Evolutionary conservation across 2,797 vertebrate species (phyloP), one percentile per base, ranked within the genome.

Genomic region (Leptodon cayanensis): DNA sequence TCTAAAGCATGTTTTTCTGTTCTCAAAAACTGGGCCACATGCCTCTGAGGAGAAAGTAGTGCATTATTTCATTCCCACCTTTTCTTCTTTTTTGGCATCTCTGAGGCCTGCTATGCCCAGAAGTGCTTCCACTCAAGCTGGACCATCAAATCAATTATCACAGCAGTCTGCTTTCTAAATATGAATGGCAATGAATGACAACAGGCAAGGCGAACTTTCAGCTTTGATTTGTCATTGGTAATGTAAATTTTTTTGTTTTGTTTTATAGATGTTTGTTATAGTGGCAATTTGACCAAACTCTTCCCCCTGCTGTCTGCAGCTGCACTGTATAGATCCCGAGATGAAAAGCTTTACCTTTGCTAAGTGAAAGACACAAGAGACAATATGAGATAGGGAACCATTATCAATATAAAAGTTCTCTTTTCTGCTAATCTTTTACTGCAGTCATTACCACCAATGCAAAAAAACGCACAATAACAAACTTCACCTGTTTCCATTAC

Each of bases 91-190:
- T 98, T 98, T 99, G 98, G 98, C 99, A 99, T 99, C 99, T 99
- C 98, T 98, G 99, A 99, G 99, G 98, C 98, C 98, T 98, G 98
- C 98, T 99, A 99, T 99, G 99, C 99, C 99, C 99, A 99, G 98
- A 99, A 99, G 99, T 99, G 99, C 99, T 99, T 99, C 99, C 98
- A 99, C 98, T 99, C 98, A 99, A 99, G 98, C 98, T 98, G 98
- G 99, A 99, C 99, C 98, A 99, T 99, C 99, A 99, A 99, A 99
- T 99, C 99, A 99, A 99, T 99, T 99, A 99, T 98, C 98, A 98
- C 98, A 99, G 98, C 98, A 98, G 98, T 98, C 98, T 98, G 98
- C 98, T 99, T 99, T 98, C 98, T 98, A 98, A 99, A 99, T 99
- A 99, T 99, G 98, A 99, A 98, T 97, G 98, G 98, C 99, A 98